Evolutionary conservation across 2,113 vertebrate species (phyloP).

Genomic region (Petrocephalus zakoni): DNA sequence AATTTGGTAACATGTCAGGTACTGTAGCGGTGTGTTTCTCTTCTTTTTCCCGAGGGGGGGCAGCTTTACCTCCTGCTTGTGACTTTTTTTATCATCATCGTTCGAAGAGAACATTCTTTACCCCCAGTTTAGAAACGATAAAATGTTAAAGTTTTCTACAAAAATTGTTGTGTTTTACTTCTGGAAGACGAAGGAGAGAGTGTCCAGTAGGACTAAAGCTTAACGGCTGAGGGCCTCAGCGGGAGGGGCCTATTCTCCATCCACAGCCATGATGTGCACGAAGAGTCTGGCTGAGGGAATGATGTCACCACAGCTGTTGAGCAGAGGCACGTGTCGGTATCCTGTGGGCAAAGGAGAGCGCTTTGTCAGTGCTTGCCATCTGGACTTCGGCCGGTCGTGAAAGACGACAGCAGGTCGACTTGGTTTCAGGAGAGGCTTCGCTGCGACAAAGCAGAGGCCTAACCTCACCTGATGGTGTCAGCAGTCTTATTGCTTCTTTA

Average conservation of each 20-base stretch:
- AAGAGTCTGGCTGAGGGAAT: conserved; percentile 82
- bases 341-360: conserved; percentile 57
- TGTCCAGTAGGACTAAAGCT: background rate
- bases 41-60: background rate
- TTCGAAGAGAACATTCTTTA: background rate
- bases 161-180: background rate
- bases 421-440: background rate
- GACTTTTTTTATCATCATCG: background rate
- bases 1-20: background rate
- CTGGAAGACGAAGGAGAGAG: background rate
- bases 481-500: background rate
- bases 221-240: background rate
- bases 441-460: background rate
- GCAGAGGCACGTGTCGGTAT: conserved; percentile 86
- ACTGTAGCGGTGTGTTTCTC: background rate
- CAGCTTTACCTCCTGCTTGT: background rate
- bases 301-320: conserved; percentile 71
- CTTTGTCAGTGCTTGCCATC: conserved; percentile 10
- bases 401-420: background rate
- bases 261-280: conserved; percentile 68
- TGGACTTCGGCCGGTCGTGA: background rate
- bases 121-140: background rate
- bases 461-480: background rate
- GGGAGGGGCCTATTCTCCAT: conserved; percentile 36
- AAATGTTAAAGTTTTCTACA: background rate